Percentiles rank a stretch among this genome's conserved stretches.
Evolutionary conservation across 23 tunicate species (phyloP).

Genomic region (Styela plicata): DNA sequence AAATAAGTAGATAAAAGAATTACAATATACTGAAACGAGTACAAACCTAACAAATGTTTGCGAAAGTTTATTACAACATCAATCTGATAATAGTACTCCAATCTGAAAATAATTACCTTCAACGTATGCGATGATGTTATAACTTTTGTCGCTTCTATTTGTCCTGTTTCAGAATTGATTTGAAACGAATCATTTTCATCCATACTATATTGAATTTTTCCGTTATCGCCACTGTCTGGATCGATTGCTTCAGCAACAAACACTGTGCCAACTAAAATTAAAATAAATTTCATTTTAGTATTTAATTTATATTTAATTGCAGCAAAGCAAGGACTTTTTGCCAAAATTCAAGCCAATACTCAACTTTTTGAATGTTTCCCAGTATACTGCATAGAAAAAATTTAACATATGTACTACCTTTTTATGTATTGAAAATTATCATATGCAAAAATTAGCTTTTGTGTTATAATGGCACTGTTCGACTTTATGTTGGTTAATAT

Average conservation of each 20-base stretch:
- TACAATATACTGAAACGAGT: too few relatives aligned
- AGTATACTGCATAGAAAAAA: too few relatives aligned
- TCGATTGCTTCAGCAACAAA: constrained; percentile 27
- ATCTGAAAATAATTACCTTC: too few relatives aligned
- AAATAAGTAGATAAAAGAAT: too few relatives aligned
- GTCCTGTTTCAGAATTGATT: neutral
- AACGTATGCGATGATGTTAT: neutral
- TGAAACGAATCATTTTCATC: neutral
- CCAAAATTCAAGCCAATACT: neutral
- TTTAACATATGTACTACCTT: too few relatives aligned
- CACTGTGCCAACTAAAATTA: constrained; percentile 2
- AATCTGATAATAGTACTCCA: too few relatives aligned
- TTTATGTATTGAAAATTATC: too few relatives aligned
- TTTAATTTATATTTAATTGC: neutral
- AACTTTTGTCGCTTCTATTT: neutral
- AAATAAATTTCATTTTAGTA: neutral
- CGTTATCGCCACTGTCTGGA: constrained; percentile 18
- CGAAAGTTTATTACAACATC: too few relatives aligned
- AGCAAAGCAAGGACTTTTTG: neutral
- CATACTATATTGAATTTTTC: constrained; percentile 3
- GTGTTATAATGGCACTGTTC: too few relatives aligned
- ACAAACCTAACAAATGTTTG: too few relatives aligned
- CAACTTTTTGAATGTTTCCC: neutral
- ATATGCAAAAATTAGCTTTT: too few relatives aligned
- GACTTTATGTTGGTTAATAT: too few relatives aligned